Evolutionary conservation across 2,113 vertebrate genomes (phyloP), one percentile per base, ranked within the genome.

Genomic region (Campylomormyrus tamandua): DNA sequence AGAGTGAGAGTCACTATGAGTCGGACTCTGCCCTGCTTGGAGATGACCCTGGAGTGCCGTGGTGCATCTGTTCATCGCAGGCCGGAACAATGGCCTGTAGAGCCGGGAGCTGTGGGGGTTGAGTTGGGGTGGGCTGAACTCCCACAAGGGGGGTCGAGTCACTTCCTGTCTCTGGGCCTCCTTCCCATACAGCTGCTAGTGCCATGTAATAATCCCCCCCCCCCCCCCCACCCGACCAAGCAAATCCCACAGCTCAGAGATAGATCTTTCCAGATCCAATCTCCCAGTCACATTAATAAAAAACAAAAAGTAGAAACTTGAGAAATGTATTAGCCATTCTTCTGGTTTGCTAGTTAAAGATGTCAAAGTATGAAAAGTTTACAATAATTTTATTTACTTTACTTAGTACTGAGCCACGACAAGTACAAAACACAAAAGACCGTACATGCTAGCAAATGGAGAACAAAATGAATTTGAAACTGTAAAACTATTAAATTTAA

Each of bases 111-210:
- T 93, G 93, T 93, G 95, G 94, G 93, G 93, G 91, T 83, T 93
- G 93, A 91, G 91, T 91, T 88, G 77, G 92, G 93, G 94, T 92
- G 94, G 93, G 94, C 93, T 91, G 90, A 90, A 92, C 93, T 95
- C 95, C 92, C 94, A 94, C 92, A 91, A 93, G 92, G 92, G 90
- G 95, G 95, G 95, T 96, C 95, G 95, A 93, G 92, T 94, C 94
- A 96, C 95, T 96, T 96, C 96, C 96, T 96, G 95, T 94, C 93
- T 92, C 92, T 93, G 94, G 92, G 94, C 93, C 94, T 93, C 93
- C 31, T 93, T 95, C 94, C 95, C 95, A 95, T 94, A 94, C 95
- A 96, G 95, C 95, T 96, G 96, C 94, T 93, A 93, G 94, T 93
- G 92, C 93, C 93, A 95, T 96, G 93, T 93, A 94, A 88, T 89